Evolutionary conservation across 2,113 vertebrate species (phyloP), one percentile per base, ranked within the genome.

Genomic region (Laticauda colubrina): DNA sequence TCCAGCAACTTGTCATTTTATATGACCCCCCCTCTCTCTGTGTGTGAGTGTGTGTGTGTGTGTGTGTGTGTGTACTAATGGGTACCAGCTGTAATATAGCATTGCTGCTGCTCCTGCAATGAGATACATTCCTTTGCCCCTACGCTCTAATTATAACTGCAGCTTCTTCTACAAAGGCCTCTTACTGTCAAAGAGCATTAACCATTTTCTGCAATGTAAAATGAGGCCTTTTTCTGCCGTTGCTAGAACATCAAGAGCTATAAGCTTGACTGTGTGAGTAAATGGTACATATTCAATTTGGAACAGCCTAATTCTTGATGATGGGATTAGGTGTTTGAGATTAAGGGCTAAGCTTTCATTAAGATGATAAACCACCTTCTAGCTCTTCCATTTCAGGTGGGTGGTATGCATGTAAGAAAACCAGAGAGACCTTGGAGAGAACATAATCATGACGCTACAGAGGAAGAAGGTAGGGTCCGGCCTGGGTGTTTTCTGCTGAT

Each of bases 91-190:
- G 56, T 90, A 90, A 93, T 85, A 54, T 18, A 43, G 45, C n/a
- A 1, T 48, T 61, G 39, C 45, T 64, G 20, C 3, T 48, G 21
- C n/a, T 39, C 69, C 24, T 86, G 92, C 53, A 85, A 87, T 90
- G 54, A 87, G 90, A 93, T 93, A 89, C 51, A 86, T 93, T 87
- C 56, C 61, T 93, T 93, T 90, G 56, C 92, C 56, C n/a, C 20
- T 86, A 39, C 15, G 9, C 24, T 29, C 55, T 87, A 48, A 57
- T 75, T 89, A 81, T 56, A 48, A 57, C 69, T 91, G 39, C 69
- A 93, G 85, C 61, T 93, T 91, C 34, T 86, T 48, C 69, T 55
- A n/a, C 24, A 75, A 93, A 64, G 85, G 90, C 57, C 89, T 88
- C 48, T 89, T 89, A 89, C 23, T 93, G 89, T 57, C 39, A 34